Conservation (phyloP, 1,140 invertebrate genomes). For the Andricus grossulariae region DNA sequence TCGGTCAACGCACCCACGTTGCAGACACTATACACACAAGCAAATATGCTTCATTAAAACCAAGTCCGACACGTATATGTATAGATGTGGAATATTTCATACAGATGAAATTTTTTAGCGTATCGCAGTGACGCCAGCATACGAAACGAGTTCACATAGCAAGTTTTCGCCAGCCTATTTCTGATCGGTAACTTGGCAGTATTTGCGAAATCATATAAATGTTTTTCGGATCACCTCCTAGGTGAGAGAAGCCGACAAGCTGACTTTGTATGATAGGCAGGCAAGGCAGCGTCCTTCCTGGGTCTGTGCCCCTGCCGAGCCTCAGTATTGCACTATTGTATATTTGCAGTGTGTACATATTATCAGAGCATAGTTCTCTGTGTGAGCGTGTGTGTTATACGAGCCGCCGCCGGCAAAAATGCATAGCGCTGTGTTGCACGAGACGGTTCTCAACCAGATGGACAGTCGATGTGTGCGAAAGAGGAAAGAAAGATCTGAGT, state of each 20-base stretch:
- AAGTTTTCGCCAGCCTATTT: neutral
- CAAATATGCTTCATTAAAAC: neutral
- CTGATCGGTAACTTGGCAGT: neutral
- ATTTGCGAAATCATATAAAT: neutral
- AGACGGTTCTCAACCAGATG: constrained; percentile 70
- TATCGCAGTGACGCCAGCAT: neutral
- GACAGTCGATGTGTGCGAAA: constrained; percentile 50
- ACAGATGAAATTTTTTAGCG: neutral
- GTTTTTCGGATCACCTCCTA: constrained; percentile 28
- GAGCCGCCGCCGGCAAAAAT: constrained; percentile 67
- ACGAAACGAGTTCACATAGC: neutral
- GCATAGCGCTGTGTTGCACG: constrained; percentile 60
- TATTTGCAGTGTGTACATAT: constrained; percentile 70
- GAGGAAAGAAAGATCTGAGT: constrained; percentile 32
- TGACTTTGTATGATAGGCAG: constrained; percentile 29
- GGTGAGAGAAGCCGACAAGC: constrained; percentile 41
- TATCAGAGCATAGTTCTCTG: constrained; percentile 55
- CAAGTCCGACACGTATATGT: neutral
- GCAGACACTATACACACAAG: neutral
- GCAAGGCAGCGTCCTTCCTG: constrained; percentile 71
- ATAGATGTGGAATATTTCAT: neutral
- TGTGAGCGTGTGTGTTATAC: constrained; percentile 48
- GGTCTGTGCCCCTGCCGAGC: constrained; percentile 72
- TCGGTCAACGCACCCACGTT: neutral
- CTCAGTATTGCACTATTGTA: constrained; percentile 66